Base-by-base conservation (phyloP, 2,113 vertebrate species). In the Tachysurus fulvidraco region DNA sequence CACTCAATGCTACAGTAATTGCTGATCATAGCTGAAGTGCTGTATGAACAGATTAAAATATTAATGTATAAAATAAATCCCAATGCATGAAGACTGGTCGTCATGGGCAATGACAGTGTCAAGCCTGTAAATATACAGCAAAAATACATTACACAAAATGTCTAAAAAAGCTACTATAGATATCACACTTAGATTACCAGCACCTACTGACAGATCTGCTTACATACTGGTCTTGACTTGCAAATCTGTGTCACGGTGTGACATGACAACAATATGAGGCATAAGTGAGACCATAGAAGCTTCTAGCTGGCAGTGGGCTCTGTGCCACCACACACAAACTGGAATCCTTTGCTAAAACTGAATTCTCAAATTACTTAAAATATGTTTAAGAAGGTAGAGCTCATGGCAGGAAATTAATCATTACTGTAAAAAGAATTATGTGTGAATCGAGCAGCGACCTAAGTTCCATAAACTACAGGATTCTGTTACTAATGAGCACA, bases 401-500 rank as follows among this genome's bases (percentile, higher is more conserved):
- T 74, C 73, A 67, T 55, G 46, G 55, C 30, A 50, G 25, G 16
- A 36, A 83, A 78, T 60, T 36, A 79, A 21, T 46, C 76, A 81
- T n/a, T 54, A 50, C 52, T 84, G 25, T 65, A 50, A 30, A 62
- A 52, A 12, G 23, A 81, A 65, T 81, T 57, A 85, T 81, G 67
- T 85, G 78, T 76, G 46, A 46, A 41, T 54, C 9, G 69, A 74
- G 30, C 54, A n/a, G 79, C 12, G 36, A 77, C 78, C 55, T 9
- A 30, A 74, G 62, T 28, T 88, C 83, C 60, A 85, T 80, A 84
- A 85, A 78, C 25, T 4, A 28, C 50, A 78, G 74, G 28, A 78
- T 30, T 28, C 50, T 28, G 50, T 52, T 78, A 54, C 46, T 77
- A 28, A 77, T 54, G 14, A 77, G 46, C 21, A 52, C 17, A 77